phyloP scores from a whole-genome alignment of 2,888 invertebrate genomes.

The Cerceris ruficornis region DNA sequence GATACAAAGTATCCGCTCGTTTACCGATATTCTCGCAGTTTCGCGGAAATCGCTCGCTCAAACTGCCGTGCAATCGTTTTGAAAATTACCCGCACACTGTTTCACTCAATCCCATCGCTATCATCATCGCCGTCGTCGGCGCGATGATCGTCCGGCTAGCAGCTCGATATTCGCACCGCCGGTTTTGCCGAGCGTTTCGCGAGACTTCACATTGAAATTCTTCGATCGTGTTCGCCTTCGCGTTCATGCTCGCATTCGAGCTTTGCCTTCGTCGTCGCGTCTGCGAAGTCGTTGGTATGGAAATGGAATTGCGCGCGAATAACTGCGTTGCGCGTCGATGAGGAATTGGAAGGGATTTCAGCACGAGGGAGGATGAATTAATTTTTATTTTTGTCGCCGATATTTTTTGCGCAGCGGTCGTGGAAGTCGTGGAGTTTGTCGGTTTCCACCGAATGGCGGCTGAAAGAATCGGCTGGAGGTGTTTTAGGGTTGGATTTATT shows the following conservation, averaged over 20 bases:
- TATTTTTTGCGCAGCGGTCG: too few species aligned
- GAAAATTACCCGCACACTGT: too few species aligned
- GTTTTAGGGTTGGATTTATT: too few species aligned
- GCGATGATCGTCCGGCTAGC: not conserved
- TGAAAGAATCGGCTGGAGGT: too few species aligned
- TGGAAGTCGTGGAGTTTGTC: too few species aligned
- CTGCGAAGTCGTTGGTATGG: not conserved
- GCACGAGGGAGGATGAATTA: too few species aligned
- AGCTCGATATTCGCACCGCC: constrained; percentile 2
- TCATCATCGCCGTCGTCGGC: not conserved
- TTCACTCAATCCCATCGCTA: constrained; percentile 13
- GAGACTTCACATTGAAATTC: constrained; percentile 28
- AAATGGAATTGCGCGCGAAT: not conserved
- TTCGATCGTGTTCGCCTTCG: constrained; percentile 18
- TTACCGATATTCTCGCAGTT: constrained; percentile 12
- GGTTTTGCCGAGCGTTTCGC: not conserved
- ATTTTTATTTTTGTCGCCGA: too few species aligned
- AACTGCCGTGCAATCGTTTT: too few species aligned
- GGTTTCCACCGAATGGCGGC: too few species aligned
- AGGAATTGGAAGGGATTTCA: too few species aligned
- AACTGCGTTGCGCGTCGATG: too few species aligned
- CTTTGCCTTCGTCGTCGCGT: not conserved
- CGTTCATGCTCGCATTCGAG: constrained; percentile 2
- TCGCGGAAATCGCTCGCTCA: not conserved
- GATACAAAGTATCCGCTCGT: constrained; percentile 23